Evolutionary conservation across 2,113 vertebrate genomes (phyloP), one percentile per base, ranked within the genome.

Genomic region (Dascyllus trimaculatus): DNA sequence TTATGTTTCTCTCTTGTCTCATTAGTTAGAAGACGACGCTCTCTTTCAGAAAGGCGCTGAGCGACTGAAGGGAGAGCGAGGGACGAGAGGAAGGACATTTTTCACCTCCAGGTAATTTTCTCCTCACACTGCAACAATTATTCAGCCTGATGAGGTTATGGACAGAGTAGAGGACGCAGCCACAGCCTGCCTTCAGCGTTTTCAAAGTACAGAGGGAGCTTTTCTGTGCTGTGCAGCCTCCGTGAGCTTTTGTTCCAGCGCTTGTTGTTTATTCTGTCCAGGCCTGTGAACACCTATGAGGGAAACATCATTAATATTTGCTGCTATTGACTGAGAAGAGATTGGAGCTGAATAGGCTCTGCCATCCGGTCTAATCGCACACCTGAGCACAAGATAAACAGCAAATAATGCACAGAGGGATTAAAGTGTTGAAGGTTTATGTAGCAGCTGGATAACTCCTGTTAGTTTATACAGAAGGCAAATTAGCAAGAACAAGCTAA

Each of bases 131-230:
- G 61, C 66, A 83, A 89, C 83, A 89, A 91, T 89, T 83, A 88
- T 87, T 88, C 82, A 86, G 84, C 54, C 67, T 87, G 85, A 90
- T 89, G 86, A 89, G 88, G 84, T 87, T 83, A 85, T 82, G 85
- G 87, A 84, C 73, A 71, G 58, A 81, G 70, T 49, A 70, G 78
- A 91, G 87, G 83, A 91, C 84, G 79, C 59, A 43, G 63, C 4
- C 49, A 71, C 61, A 77, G 1, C 43, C 11, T 19, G 80, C 77
- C 87, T 87, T 69, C 32, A 81, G 85, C 49, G 7, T 66, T 85
- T 72, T 46, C 43, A 43, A 73, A 67, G 68, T 61, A 67, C 67
- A 67, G 61, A 72, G 3, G 24, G 62, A 74, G 64, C 74, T 32
- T 29, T 61, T 60, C 72, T 67, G 26, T 71, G 71, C 35, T 13